phyloP scores from a whole-genome alignment of 2,113 vertebrate species.

The Turdus rufiventris region DNA sequence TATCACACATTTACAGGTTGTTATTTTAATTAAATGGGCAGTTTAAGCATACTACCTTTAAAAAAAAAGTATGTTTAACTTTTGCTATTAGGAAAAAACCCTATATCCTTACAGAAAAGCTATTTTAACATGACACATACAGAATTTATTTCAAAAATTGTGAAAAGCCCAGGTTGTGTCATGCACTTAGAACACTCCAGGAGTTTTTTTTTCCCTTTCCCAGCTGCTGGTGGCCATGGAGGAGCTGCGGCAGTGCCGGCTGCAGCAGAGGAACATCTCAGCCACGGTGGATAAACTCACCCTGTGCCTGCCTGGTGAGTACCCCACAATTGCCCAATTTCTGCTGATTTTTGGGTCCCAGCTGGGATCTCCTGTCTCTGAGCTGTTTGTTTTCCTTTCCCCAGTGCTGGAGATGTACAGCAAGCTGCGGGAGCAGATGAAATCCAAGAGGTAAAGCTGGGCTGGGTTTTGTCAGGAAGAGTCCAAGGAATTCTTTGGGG shows the following conservation, averaged over 20 bases:
- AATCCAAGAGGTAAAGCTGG: constrained; percentile 84
- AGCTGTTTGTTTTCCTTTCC: background rate
- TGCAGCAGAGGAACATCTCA: constrained; percentile 96
- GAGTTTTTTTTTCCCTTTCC: background rate
- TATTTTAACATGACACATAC: too few species aligned
- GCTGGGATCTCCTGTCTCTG: background rate
- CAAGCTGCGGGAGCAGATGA: constrained; percentile 95
- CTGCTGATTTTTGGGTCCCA: background rate
- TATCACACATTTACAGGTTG: too few species aligned
- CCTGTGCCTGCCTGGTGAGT: constrained; percentile 91
- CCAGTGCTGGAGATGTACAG: constrained; percentile 98
- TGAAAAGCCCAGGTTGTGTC: too few species aligned
- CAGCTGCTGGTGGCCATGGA: constrained; percentile 86
- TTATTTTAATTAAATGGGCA: too few species aligned
- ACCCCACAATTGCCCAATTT: background rate
- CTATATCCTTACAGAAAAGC: too few species aligned
- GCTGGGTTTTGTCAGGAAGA: rapidly evolving
- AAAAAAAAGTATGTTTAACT: too few species aligned
- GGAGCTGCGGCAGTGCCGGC: constrained; percentile 87
- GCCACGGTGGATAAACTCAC: constrained; percentile 91
- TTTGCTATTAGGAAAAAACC: too few species aligned
- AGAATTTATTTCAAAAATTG: too few species aligned
- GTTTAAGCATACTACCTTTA: too few species aligned
- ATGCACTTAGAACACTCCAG: too few species aligned
- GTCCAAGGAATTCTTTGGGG: rapidly evolving